Evolutionary conservation across 2,888 invertebrate species (phyloP), one percentile per base, ranked within the genome.

Genomic region (Diplolepis rosae): DNA sequence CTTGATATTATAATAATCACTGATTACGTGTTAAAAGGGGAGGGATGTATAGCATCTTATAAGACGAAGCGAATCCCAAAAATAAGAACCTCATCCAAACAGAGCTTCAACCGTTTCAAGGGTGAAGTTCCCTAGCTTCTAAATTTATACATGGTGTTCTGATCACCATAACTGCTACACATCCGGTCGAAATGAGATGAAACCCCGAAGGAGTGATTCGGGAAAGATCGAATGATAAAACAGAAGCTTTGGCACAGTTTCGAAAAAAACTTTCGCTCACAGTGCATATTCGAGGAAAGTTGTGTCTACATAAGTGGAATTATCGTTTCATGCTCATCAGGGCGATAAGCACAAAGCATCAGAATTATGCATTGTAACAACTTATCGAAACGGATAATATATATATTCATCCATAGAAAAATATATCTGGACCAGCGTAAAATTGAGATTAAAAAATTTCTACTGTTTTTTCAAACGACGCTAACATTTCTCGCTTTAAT

Each of bases 131-230:
- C 35, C 35, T 13, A 61, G 39, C 61, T 39, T 61, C 56, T 56
- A 56, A 61, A 61, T 61, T 11, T 56, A 61, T 56, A 52, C 39
- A 7, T 24, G 54, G 35, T 61, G 61, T 61, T 39, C 35, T 6
- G 61, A 61, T 61, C 61, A 32, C 56, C 56, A 61, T 61, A 61
- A 35, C 32, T 24, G 35, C 56, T 35, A 27, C 24, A 61, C 61
- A 61, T 61, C 61, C 61, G 61, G 61, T 61, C 24, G n/a, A 24
- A 18, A 15, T 15, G 45, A 30, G 15, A 54, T 24, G 24, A 61
- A 61, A 61, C 35, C 56, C 24, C 35, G 13, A 2, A 61, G 4
- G n/a, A 61, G 13, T 56, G 45, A 45, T 35, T 56, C 18, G 13
- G 1, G n/a, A 28, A 52, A 56, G 35, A 22, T 56, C 56, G 15